Evolutionary conservation across 2,797 vertebrate genomes (phyloP).

Genomic region (Uromys caudimaculatus): DNA sequence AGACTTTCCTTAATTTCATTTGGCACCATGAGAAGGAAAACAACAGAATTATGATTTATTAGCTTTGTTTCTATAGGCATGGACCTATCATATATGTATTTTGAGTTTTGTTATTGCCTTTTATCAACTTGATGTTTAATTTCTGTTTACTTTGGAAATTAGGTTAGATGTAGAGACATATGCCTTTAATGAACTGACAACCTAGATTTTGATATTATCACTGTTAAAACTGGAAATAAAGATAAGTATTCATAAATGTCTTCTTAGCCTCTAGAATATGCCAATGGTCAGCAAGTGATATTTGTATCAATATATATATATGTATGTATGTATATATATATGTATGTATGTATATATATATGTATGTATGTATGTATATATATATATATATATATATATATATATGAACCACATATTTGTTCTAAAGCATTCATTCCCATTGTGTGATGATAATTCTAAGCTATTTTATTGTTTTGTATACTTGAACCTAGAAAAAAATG

Average conservation of each 20-base stretch:
- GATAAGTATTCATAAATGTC: background rate
- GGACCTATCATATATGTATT: background rate
- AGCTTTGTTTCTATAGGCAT: background rate
- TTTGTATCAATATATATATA: too few species aligned
- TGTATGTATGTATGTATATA: too few species aligned
- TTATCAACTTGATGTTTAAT: background rate
- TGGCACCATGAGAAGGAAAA: background rate
- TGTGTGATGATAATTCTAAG: background rate
- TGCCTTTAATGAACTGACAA: background rate
- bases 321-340: too few species aligned
- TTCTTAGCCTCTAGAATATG: background rate
- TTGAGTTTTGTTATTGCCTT: background rate
- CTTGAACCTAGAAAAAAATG: background rate
- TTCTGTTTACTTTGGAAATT: background rate
- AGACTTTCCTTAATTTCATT: background rate
- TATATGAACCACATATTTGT: background rate
- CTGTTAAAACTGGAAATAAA: slow-evolving; percentile 11
- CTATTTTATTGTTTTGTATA: background rate
- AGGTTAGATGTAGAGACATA: background rate
- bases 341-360: too few species aligned
- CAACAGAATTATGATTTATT: background rate
- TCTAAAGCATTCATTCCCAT: background rate
- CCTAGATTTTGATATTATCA: background rate
- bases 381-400: too few species aligned
- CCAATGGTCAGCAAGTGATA: background rate